A percentile compares a stretch with the other conserved stretches of the same genome.
Conservation (phyloP, 2,113 vertebrate genomes). For the Aegypius monachus region DNA sequence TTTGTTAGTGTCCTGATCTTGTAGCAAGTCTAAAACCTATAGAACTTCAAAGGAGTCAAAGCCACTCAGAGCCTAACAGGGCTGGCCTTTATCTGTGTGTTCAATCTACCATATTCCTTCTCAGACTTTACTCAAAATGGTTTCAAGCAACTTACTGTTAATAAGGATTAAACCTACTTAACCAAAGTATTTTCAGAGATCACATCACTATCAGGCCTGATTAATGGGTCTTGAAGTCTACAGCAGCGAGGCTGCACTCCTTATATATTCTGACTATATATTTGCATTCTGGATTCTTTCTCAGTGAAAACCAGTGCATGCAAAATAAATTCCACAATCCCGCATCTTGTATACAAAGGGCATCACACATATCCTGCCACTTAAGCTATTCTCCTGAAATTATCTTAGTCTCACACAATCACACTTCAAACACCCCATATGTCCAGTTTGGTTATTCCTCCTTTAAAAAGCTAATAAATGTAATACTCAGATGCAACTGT, state of each 20-base stretch:
- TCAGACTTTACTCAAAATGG: slow-evolving; percentile 1
- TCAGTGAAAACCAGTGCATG: slow-evolving; percentile 8
- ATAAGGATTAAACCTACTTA: slow-evolving; percentile 46
- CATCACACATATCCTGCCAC: slow-evolving; percentile 47
- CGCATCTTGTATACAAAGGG: slow-evolving; percentile 53
- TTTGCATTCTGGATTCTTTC: slow-evolving; percentile 43
- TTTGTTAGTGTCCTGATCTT: not conserved
- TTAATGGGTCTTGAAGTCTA: not conserved
- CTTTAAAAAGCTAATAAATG: slow-evolving; percentile 62
- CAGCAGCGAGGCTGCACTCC: not conserved
- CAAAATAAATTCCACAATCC: slow-evolving; percentile 51
- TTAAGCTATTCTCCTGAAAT: slow-evolving; percentile 62
- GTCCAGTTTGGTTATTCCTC: slow-evolving; percentile 65
- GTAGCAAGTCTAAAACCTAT: not conserved
- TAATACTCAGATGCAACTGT: slow-evolving; percentile 42
- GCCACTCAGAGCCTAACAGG: not conserved
- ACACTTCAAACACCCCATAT: slow-evolving; percentile 72
- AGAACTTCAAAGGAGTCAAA: not conserved
- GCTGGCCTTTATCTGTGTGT: not conserved
- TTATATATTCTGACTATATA: not conserved
- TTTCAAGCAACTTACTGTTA: slow-evolving; percentile 45
- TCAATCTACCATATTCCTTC: not conserved
- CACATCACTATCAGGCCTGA: slow-evolving; percentile 8
- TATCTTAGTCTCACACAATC: slow-evolving; percentile 69
- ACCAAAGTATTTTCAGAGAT: slow-evolving; percentile 42